Evolutionary conservation across 2,888 invertebrate species (phyloP), one percentile per base, ranked within the genome.

Genomic region (Eristalis tenax): DNA sequence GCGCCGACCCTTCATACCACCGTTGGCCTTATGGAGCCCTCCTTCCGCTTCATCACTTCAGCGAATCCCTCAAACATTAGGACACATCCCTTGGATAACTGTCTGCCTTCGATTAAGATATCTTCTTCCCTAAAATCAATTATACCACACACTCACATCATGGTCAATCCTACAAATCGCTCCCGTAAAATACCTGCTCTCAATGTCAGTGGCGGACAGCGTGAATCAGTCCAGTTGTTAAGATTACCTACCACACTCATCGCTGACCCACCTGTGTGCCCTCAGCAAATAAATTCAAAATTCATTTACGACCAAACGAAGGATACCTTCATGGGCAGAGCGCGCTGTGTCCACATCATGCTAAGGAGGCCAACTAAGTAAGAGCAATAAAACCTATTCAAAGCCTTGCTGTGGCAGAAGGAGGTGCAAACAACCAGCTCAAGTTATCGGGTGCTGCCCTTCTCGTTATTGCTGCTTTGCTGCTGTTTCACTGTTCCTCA

Each of bases 381-480:
- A 22, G 64, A 11, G 59, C 77, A 83, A 78, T 74, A 69, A 50
- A 69, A 69, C 28, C 77, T 78, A 82, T 82, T 74, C 61, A 50
- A 74, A 70, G 38, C 15, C 61, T 78, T 86, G 61, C 74, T 71
- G 65, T 56, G 61, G 59, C 78, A 78, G 78, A 71, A 82, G 78
- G 82, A 65, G 77, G 81, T 82, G 81, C 70, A 77, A 79, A 84
- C 75, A 75, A 40, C 50, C n/a, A 32, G 40, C 26, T 22, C 11
- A 76, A 82, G 74, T 78, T 66, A 79, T 86, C 78, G 82, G 86
- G 70, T 86, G 74, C 86, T 64, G 57, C 65, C 64, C 74, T 82
- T 82, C 50, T 50, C 81, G 85, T 86, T 86, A 86, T 86, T 78
- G 78, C 64, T 66, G 74, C 74, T 86, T 18, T 75, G 82, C 82